Base-by-base conservation (phyloP, 1,140 invertebrate species). In the Drosophila parvula region DNA sequence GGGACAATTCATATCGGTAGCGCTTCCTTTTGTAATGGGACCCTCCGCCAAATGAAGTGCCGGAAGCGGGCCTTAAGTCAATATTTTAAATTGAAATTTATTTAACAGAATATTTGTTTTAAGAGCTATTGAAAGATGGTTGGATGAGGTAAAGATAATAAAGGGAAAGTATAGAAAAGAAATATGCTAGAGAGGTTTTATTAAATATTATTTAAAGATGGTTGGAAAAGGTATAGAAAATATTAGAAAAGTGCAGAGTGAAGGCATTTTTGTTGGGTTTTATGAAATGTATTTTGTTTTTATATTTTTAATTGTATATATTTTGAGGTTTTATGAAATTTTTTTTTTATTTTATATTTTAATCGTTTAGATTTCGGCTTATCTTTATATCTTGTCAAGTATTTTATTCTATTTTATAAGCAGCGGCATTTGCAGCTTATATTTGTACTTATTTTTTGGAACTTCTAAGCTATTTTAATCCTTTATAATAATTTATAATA, bases 1-100 rank as follows among this genome's bases (percentile, higher is more conserved):
- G 44, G 41, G 51, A 34, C 64, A 69, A 69, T 71, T 57, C 64
- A 69, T 48, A 69, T 57, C 36, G 65, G 60, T 48, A 44, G 67
- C 43, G 16, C 27, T 47, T 40, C 55, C 43, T 36, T 34, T 40
- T 58, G 44, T 32, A 40, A 12, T 27, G 44, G 10, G 32, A 43
- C 40, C 30, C 11, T 27, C 18, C 16, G 4, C 5, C 7, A 14
- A 50, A 40, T 45, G 30, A 18, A 71, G 51, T 59, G 30, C 44
- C 51, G 68, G 65, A 70, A 71, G 53, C 30, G 51, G 51, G 28
- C 8, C n/a, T 22, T 30, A 38, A 34, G 40, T 40, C 18, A 5
- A 41, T 38, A 58, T 68, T 69, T 41, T 28, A 48, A 58, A 70
- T 48, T 41, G 16, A 56, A 28, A 63, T 64, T 48, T 32, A 75